Evolutionary conservation across 2,113 vertebrate genomes (phyloP).

Genomic region (Serranochromis macrocephalus): DNA sequence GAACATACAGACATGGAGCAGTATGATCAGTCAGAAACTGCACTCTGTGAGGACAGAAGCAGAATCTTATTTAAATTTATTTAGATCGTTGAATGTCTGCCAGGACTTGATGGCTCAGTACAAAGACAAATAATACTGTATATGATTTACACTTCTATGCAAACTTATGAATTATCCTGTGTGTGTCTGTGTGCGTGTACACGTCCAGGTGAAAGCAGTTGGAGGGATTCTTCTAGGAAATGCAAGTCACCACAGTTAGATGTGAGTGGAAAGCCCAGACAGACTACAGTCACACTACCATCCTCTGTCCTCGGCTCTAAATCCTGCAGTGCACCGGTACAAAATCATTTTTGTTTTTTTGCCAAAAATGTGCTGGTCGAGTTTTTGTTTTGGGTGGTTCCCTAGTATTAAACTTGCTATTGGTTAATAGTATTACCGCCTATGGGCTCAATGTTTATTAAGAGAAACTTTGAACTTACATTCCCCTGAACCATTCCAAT

Average conservation of each 20-base stretch:
- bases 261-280: slow-evolving; percentile 70
- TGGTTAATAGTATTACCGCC: not conserved
- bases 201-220: slow-evolving; percentile 15
- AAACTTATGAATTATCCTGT: not conserved
- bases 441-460: not conserved
- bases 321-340: slow-evolving; percentile 68
- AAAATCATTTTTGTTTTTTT: not conserved
- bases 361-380: not conserved
- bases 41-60: not conserved
- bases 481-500: not conserved
- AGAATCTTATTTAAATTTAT: not conserved
- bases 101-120: not conserved
- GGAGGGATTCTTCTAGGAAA: not conserved
- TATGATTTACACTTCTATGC: not conserved
- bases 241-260: slow-evolving; percentile 53
- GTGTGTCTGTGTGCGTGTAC: not conserved
- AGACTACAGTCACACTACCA: slow-evolving; percentile 70
- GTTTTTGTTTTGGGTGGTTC: not conserved
- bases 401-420: not conserved
- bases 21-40: not conserved
- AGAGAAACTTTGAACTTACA: not conserved
- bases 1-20: not conserved
- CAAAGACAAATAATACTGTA: not conserved
- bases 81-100: not conserved
- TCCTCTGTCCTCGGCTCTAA: slow-evolving; percentile 64